Evolutionary conservation across 2,113 vertebrate genomes (phyloP).

Genomic region (Strix aluco): DNA sequence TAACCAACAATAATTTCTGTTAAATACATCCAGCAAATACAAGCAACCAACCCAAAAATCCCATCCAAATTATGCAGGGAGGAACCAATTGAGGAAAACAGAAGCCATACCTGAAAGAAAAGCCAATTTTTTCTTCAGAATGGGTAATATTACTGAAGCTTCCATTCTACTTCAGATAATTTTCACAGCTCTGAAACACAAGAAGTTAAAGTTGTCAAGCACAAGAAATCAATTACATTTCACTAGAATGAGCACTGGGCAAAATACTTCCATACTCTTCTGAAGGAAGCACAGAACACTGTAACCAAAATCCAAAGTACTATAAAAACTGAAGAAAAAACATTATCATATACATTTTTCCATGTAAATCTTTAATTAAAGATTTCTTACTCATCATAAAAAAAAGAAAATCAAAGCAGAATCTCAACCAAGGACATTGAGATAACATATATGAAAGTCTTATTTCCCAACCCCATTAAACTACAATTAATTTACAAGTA

Average conservation of each 20-base stretch:
- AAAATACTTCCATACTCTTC: neutral
- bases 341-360: neutral
- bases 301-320: neutral
- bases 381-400: neutral
- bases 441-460: neutral
- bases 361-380: neutral
- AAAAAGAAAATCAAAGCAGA: neutral
- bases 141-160: slow-evolving; percentile 88
- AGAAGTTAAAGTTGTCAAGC: slow-evolving; percentile 40
- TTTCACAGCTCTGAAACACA: slow-evolving; percentile 71
- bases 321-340: neutral
- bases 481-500: neutral
- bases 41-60: neutral
- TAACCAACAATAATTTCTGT: neutral
- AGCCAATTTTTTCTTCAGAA: slow-evolving; percentile 96
- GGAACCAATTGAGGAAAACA: neutral
- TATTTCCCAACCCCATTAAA: neutral
- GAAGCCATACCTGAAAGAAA: slow-evolving; percentile 92
- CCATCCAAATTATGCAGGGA: neutral
- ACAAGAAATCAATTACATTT: neutral
- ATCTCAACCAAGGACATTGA: neutral
- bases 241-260: neutral
- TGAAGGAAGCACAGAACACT: neutral
- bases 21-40: neutral
- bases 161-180: slow-evolving; percentile 81